phyloP scores from a whole-genome alignment of 2,113 vertebrate genomes.

The Sylvilagus bachmani region DNA sequence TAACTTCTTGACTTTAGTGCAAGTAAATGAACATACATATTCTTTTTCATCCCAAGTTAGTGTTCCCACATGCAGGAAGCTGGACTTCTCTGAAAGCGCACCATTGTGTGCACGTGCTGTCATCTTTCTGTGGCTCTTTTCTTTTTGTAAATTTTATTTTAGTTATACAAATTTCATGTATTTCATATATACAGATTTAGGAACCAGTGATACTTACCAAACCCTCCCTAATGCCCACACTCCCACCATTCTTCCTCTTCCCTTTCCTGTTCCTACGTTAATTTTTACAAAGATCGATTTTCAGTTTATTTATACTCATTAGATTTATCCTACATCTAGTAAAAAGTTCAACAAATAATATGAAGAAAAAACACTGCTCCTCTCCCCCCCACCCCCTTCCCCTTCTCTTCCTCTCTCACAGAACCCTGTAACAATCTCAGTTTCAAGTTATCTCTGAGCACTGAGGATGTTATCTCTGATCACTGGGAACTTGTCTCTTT shows the following conservation, averaged over 20 bases:
- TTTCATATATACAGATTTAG: no score
- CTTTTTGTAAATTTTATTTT: background rate
- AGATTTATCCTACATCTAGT: no score
- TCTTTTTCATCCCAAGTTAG: background rate
- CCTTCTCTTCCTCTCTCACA: background rate
- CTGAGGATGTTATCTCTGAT: background rate
- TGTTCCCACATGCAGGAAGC: background rate
- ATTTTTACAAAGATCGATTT: no score
- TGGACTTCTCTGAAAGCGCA: background rate
- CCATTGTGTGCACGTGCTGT: accelerated
- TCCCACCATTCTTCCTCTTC: no score
- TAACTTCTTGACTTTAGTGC: background rate
- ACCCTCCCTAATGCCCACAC: no score
- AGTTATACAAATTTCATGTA: no score
- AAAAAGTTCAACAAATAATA: no score
- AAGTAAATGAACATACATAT: background rate
- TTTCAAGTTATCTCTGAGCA: background rate
- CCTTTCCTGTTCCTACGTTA: no score
- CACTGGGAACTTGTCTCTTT: background rate
- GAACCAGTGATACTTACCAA: no score
- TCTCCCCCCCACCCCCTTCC: accelerated
- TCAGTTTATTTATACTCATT: no score
- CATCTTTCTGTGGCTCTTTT: background rate
- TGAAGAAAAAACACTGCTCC: no score
- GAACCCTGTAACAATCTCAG: background rate